phyloP scores from a whole-genome alignment of 2,113 vertebrate genomes.

The Nesogale talazaci region DNA sequence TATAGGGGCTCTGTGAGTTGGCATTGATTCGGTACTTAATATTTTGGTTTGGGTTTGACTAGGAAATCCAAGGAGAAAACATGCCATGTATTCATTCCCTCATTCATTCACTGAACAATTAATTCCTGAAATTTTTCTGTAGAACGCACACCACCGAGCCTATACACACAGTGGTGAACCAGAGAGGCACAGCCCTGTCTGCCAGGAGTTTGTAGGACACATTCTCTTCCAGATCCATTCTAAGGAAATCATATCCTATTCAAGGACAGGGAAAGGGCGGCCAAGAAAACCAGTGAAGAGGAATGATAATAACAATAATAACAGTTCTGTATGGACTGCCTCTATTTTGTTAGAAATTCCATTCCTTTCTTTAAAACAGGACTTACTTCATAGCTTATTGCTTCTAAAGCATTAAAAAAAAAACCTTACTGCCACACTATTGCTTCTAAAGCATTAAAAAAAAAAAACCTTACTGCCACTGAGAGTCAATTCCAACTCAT shows the following conservation, averaged over 20 bases:
- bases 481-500: neutral
- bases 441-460: conserved; percentile 34
- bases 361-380: neutral
- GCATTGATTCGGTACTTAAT: no score
- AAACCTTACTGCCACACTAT: no score
- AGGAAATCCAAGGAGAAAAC: neutral
- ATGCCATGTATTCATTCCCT: neutral
- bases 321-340: neutral
- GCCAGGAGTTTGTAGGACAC: neutral
- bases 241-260: conserved; percentile 28
- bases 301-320: conserved; percentile 9
- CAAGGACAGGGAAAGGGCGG: neutral
- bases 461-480: no score
- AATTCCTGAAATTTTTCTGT: neutral
- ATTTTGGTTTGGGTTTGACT: neutral
- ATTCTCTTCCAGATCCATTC: neutral
- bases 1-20: no score
- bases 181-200: neutral
- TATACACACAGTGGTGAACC: neutral
- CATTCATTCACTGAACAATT: neutral
- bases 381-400: neutral
- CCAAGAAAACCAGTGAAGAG: conserved; percentile 3
- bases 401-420: conserved; percentile 30
- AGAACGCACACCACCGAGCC: neutral
- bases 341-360: neutral